phyloP scores from a whole-genome alignment of 2,888 invertebrate genomes.

The Drosophila pseudotakahashii region DNA sequence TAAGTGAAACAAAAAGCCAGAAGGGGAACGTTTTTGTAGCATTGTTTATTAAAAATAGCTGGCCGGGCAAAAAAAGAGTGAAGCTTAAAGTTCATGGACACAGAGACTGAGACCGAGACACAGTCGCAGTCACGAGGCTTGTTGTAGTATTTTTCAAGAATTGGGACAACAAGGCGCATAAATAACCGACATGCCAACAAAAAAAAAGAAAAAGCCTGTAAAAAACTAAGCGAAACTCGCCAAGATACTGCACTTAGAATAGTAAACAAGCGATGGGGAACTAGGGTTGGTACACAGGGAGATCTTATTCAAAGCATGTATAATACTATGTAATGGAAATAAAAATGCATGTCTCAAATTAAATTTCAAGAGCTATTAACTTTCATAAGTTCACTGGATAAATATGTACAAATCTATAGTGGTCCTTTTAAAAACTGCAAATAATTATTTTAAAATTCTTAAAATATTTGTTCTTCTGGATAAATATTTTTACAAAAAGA shows the following conservation, averaged over 20 bases:
- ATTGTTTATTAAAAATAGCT: slow-evolving; percentile 68
- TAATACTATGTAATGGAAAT: no score
- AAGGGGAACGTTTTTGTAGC: slow-evolving; percentile 21
- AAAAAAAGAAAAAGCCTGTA: slow-evolving; percentile 28
- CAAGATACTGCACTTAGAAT: slow-evolving; percentile 71
- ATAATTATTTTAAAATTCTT: no score
- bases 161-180: slow-evolving; percentile 79
- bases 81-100: slow-evolving; percentile 30
- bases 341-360: no score
- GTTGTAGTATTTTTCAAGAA: slow-evolving; percentile 66
- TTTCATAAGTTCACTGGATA: no score
- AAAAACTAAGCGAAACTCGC: slow-evolving; percentile 55
- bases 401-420: no score
- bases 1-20: slow-evolving; percentile 41
- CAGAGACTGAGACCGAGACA: not conserved
- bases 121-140: slow-evolving; percentile 33
- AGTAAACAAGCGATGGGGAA: slow-evolving; percentile 61
- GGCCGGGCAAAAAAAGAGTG: slow-evolving; percentile 18
- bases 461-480: no score
- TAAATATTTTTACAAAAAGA: no score
- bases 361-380: no score
- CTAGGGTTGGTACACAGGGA: slow-evolving; percentile 10
- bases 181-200: slow-evolving; percentile 75
- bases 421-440: no score
- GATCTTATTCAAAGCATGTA: slow-evolving; percentile 3